Base-by-base conservation (phyloP, 2,113 vertebrate genomes). In the Sturnus vulgaris region DNA sequence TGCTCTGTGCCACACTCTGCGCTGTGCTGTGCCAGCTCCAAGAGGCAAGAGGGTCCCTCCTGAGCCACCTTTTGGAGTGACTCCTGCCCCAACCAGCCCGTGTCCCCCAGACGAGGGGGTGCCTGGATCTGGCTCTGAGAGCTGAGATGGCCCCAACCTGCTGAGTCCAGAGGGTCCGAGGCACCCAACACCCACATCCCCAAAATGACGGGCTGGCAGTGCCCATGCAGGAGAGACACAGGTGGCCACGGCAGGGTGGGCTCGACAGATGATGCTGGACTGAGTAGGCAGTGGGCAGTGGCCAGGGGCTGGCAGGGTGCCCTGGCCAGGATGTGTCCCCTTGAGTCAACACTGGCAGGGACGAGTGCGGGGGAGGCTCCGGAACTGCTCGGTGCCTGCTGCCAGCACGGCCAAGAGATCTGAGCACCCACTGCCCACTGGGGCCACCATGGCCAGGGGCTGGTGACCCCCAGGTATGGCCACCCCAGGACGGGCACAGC, bases 321-420 rank as follows among this genome's bases (percentile, higher is more conserved):
- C 95, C 69, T 91, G 90, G 52, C 65, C 87, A 84, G 90, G 81
- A 82, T 52, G 56, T 9, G 16, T 79, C 93, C 92, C 20, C 10
- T 50, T 88, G 86, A 96, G 81, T 85, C 94, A 92, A 19, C 12
- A 2, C 88, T 35, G 82, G 52, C 82, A 87, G 69, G 73, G 69
- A 53, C 0, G 1, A 15, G 39, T 11, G 78, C 0, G 61, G 82
- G 25, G 91, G 95, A 93, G 70, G 88, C 78, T 90, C 78, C 37
- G 28, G 73, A 78, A 85, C 65, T 0, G 7, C 69, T 90, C 6
- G 0, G 87, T 9, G 3, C 42, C 73, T 0, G 0, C 37, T 90
- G 88, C 69, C 85, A 50, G 88, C 8, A 0, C 0, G 0, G 64
- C 56, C 3, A 0, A 61, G 79, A 25, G n/a, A n/a, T 0, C 30